Conservation (phyloP, 2,888 invertebrate species). For the Cerastoderma edule region DNA sequence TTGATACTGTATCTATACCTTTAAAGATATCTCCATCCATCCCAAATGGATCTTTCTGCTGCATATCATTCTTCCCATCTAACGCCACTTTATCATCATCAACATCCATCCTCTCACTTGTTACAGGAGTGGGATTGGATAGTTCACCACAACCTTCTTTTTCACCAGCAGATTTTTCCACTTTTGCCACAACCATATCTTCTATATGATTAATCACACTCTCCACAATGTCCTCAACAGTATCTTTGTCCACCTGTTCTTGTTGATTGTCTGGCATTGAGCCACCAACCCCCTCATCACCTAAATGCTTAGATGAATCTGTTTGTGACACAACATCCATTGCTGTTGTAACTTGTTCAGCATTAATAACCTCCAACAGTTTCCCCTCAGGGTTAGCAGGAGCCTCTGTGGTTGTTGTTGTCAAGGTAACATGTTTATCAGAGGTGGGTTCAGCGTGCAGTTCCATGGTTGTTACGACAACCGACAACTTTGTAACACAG, state of each 20-base stretch:
- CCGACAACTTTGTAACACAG: background rate
- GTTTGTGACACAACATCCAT: background rate
- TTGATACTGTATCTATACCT: background rate
- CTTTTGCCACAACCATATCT: conserved; percentile 38
- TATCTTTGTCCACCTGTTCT: too few relatives aligned
- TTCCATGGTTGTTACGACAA: conserved; percentile 49
- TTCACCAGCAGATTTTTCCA: background rate
- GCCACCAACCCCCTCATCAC: background rate
- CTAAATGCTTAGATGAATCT: background rate
- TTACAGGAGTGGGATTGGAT: too few relatives aligned
- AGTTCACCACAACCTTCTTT: too few relatives aligned
- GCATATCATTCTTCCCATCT: background rate
- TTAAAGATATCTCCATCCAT: conserved; percentile 4
- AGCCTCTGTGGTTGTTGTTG: conserved; percentile 18
- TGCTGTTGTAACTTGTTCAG: background rate
- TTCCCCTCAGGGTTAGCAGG: background rate
- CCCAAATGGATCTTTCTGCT: conserved; percentile 1
- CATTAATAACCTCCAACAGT: background rate
- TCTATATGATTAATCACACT: conserved; percentile 36
- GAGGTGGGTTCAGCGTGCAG: conserved; percentile 52
- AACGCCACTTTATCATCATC: conserved; percentile 2
- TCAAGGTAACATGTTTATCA: conserved; percentile 38
- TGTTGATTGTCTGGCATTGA: background rate
- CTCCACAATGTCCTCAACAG: conserved; percentile 28
- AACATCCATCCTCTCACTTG: conserved; percentile 12